These are phyloP conservation scores for Meloidogyne hapla DNA, from an alignment of 1,140 invertebrate species.

Conservation along the genomic window DNA sequence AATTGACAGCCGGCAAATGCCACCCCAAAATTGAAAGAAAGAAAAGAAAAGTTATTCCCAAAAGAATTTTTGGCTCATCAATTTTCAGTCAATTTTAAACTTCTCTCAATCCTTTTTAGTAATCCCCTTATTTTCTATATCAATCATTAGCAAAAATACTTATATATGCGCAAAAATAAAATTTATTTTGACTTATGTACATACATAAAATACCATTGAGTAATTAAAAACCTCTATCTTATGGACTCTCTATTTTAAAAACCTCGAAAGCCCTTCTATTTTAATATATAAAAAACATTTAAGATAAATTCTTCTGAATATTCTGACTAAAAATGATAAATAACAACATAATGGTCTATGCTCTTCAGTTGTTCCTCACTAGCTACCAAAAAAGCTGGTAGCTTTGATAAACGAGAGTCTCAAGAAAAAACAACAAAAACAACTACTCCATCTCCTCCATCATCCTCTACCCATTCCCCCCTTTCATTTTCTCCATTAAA, in stretches of 20 bases:
- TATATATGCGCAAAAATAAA: no score
- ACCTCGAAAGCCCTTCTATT: no score
- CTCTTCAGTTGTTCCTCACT: constrained; percentile 5
- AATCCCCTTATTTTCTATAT: background rate
- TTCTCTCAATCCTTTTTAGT: no score
- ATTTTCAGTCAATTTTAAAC: background rate
- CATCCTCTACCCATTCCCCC: no score
- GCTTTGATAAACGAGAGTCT: background rate
- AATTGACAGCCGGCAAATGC: background rate
- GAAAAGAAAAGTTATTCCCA: background rate
- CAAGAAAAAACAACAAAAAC: background rate
- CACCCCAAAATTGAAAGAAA: background rate
- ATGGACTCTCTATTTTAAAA: no score
- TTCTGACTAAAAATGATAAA: background rate
- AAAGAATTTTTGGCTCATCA: constrained; percentile 3
- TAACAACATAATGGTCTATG: background rate
- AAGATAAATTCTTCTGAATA: no score
- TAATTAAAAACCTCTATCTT: no score
- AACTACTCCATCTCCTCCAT: background rate
- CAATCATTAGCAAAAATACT: no score
- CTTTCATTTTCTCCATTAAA: background rate
- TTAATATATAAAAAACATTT: no score
- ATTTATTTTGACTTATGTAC: no score
- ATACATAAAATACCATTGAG: no score
- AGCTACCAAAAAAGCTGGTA: background rate